Conservation (phyloP, 2,797 vertebrate genomes). For the Margarornis squamiger region DNA sequence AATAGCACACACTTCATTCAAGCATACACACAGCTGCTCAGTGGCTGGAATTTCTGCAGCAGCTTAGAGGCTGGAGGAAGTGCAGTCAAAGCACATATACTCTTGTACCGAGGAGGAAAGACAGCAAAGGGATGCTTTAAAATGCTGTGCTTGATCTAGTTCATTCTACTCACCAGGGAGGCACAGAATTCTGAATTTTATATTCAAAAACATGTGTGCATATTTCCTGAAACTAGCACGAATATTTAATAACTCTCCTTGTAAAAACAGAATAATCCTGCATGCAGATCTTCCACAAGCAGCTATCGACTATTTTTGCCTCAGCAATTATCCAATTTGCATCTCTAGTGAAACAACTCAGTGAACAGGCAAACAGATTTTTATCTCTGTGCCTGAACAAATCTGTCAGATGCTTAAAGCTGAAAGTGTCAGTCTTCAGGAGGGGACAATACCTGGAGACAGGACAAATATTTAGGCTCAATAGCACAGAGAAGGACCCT, state of each 20-base stretch:
- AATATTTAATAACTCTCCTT: neutral
- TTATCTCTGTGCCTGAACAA: neutral
- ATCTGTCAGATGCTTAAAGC: neutral
- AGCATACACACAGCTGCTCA: constrained; percentile 19
- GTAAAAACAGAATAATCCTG: neutral
- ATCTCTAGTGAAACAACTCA: neutral
- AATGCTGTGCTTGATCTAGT: neutral
- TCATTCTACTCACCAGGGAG: neutral
- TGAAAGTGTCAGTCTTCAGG: neutral
- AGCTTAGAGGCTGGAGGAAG: neutral
- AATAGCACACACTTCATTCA: neutral
- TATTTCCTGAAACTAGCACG: neutral
- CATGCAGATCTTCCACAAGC: neutral
- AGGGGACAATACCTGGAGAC: neutral
- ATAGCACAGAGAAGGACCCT: neutral
- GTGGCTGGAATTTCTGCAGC: constrained; percentile 2
- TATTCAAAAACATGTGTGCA: neutral
- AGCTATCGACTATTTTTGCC: neutral
- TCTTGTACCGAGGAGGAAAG: neutral
- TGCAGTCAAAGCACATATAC: neutral
- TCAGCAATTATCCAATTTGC: neutral
- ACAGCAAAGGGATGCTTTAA: neutral
- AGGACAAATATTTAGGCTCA: neutral
- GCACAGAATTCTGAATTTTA: neutral
- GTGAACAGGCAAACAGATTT: neutral